Evolutionary conservation across 2,113 vertebrate genomes (phyloP).

Genomic region (Emydocephalus ijimae): DNA sequence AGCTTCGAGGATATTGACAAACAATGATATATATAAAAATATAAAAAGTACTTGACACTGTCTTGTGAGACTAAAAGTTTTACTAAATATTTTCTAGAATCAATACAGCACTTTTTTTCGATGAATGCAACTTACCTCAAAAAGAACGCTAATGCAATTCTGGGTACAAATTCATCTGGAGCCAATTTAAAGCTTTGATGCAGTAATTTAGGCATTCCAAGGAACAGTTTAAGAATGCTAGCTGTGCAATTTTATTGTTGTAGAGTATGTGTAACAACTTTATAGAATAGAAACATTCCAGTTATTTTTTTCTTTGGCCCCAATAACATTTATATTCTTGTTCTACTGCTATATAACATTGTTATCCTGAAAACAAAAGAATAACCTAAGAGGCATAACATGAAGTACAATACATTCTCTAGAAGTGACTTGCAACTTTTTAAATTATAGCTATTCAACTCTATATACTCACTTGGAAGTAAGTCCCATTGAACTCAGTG

Average conservation of each 20-base stretch:
- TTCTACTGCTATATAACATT: not conserved
- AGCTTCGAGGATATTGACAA: slow-evolving; percentile 77
- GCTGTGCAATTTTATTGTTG: slow-evolving; percentile 46
- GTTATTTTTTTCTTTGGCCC: slow-evolving; percentile 49
- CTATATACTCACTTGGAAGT: not conserved
- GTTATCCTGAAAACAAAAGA: not conserved
- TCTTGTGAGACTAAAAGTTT: slow-evolving; percentile 68
- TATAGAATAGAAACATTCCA: slow-evolving; percentile 48
- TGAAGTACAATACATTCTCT: not conserved
- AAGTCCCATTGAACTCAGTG: not conserved
- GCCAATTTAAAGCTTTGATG: slow-evolving; percentile 38
- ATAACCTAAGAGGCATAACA: not conserved
- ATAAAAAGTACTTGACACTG: slow-evolving; percentile 75
- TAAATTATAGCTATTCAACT: not conserved
- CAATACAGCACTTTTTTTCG: slow-evolving; percentile 62
- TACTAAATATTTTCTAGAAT: slow-evolving; percentile 71
- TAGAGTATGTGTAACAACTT: slow-evolving; percentile 31
- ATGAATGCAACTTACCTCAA: slow-evolving; percentile 55
- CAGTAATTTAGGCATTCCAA: slow-evolving; percentile 39
- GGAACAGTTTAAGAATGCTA: slow-evolving; percentile 49
- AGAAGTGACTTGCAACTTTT: not conserved
- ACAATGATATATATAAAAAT: slow-evolving; percentile 76
- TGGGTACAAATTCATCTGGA: slow-evolving; percentile 56
- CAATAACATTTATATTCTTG: slow-evolving; percentile 19
- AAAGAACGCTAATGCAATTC: slow-evolving; percentile 48